These are phyloP conservation scores for Leptocoma aspasia DNA, from an alignment of 2,113 vertebrate genomes.

Conservation along the genomic window DNA sequence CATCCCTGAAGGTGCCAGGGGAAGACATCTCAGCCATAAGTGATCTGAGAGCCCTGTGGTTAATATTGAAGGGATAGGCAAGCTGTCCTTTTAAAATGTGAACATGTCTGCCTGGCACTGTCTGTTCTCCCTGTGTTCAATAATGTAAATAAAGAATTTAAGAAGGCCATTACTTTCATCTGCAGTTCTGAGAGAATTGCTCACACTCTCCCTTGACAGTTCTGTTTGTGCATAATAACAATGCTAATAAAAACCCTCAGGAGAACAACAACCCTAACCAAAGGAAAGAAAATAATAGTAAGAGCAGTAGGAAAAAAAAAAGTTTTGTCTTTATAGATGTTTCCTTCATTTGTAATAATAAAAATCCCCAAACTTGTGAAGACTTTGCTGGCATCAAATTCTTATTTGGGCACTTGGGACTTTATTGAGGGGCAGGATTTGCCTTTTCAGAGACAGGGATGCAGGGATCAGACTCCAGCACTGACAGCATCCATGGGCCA, in stretches of 20 bases:
- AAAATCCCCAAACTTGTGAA: background rate
- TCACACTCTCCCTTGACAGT: background rate
- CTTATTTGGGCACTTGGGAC: background rate
- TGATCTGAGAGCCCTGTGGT: background rate
- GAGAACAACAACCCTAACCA: background rate
- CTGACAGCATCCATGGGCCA: background rate
- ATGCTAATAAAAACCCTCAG: background rate
- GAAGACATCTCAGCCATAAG: background rate
- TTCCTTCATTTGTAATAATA: background rate
- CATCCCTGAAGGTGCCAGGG: background rate
- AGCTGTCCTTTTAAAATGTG: background rate
- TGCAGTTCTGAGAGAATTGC: constrained; percentile 42
- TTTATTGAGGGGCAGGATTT: background rate
- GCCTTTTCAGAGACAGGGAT: background rate
- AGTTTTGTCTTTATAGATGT: background rate
- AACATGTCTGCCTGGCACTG: background rate
- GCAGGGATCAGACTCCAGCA: background rate
- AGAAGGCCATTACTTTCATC: constrained; percentile 58
- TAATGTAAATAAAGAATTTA: constrained; percentile 61
- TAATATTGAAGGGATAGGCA: background rate
- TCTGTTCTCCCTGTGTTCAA: constrained; percentile 11
- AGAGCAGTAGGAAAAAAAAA: background rate
- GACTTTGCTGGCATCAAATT: background rate
- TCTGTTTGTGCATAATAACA: constrained; percentile 32
- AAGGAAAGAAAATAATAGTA: background rate